Evolutionary conservation across 2,113 vertebrate genomes (phyloP), one percentile per base, ranked within the genome.

Genomic region (Mesitornis unicolor): DNA sequence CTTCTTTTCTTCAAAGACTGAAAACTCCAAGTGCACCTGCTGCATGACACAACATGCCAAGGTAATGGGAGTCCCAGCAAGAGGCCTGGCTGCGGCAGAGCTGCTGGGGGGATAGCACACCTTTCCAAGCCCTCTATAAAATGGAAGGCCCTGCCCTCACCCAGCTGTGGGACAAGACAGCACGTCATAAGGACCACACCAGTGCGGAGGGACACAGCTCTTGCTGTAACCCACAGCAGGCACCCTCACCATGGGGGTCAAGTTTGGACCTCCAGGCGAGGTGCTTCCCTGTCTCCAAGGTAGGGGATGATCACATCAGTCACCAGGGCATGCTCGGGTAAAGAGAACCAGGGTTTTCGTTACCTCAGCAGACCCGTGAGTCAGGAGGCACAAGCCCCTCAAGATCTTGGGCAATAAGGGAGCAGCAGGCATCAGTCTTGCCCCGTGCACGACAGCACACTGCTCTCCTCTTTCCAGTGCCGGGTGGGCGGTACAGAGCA

Each of bases 281-380:
- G 3, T 43, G 36, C 7, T 61, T 69, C 48, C 54, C 22, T 6
- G 2, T 22, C 40, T 57, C 64, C 45, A 61, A 35, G 48, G 29
- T 1, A 0, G 24, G 81, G 11, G 29, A 64, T 6, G 6, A 78
- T 22, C 0, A 0, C 6, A 17, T 56, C 67, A 36, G 45, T 15
- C 36, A 76, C 15, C 2, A 0, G 13, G 21, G 16, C 24, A 56
- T 0, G 1, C 31, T 29, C 5, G 1, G 56, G 25, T 19, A 84
- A 75, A 88, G 36, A 78, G 15, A 83, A 29, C 6, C 25, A 43
- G 6, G 4, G 17, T 42, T 63, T 70, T 61, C 54, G 69, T 26
- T 31, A 70, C 19, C 28, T 50, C 10, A 1, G 50, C 73, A 64
- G 13, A 36, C 9, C 45, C 61, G 45, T 36, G 0, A 60, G 47